Conservation (phyloP, 2,113 vertebrate species). For the Tamias sibiricus region DNA sequence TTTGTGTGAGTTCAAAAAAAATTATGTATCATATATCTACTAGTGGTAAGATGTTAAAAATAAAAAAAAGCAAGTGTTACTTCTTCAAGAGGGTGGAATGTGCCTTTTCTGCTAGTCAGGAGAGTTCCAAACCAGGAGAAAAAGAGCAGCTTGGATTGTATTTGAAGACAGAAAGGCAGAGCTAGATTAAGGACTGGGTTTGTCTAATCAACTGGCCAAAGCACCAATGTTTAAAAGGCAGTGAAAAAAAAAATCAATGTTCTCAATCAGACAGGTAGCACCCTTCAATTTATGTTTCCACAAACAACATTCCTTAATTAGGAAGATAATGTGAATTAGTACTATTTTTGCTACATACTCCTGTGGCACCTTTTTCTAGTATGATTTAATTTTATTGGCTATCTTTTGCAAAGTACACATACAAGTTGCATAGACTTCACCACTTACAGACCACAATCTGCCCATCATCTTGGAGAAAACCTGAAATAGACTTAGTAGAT, state of each 20-base stretch:
- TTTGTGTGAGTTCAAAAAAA: background rate
- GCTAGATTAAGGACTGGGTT: background rate
- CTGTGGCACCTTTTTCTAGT: background rate
- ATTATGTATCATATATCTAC: background rate
- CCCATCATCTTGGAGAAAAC: background rate
- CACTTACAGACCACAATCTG: background rate
- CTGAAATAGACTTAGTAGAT: background rate
- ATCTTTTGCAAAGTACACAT: background rate
- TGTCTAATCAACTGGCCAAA: background rate
- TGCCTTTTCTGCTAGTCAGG: background rate
- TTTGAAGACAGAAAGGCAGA: slow-evolving; percentile 9
- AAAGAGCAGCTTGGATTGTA: background rate
- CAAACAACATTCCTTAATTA: background rate
- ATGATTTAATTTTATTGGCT: background rate
- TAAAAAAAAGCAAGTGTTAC: background rate
- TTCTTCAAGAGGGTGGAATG: background rate
- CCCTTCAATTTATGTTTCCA: background rate
- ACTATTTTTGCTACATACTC: background rate
- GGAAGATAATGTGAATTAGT: background rate
- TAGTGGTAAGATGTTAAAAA: background rate
- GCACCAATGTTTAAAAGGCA: background rate
- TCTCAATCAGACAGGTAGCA: background rate
- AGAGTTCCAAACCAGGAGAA: background rate
- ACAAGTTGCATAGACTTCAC: background rate
- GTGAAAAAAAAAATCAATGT: background rate